These are phyloP conservation scores for Chromoteleia sp. DNA, from an alignment of 2,888 invertebrate species.

Conservation along the genomic window DNA sequence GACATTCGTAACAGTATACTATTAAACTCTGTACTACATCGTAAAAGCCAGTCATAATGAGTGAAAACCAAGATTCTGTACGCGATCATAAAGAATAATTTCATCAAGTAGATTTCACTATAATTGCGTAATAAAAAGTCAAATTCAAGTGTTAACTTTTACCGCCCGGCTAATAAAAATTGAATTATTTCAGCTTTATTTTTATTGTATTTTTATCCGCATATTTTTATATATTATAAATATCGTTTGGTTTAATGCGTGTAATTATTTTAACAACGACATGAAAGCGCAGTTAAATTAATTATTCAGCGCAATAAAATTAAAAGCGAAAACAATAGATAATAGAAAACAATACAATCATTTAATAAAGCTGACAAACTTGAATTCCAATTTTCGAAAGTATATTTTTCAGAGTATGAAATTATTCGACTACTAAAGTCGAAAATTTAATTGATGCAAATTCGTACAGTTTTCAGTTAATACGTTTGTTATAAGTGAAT, in stretches of 20 bases:
- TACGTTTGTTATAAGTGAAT: too few relatives aligned
- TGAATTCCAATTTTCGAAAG: background rate
- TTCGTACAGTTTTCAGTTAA: too few relatives aligned
- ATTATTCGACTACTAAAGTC: too few relatives aligned
- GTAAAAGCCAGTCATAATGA: slow-evolving; percentile 40
- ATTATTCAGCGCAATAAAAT: slow-evolving; percentile 11
- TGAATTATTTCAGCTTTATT: background rate
- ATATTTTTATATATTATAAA: background rate
- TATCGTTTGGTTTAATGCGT: slow-evolving; percentile 7
- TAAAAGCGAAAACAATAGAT: slow-evolving; percentile 21
- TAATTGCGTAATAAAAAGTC: slow-evolving; percentile 57
- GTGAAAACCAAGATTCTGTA: slow-evolving; percentile 42
- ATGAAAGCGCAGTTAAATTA: slow-evolving; percentile 20
- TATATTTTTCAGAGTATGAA: too few relatives aligned
- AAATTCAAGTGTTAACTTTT: slow-evolving; percentile 43
- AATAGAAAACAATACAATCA: background rate
- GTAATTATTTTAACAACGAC: slow-evolving; percentile 18
- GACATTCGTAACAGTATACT: background rate
- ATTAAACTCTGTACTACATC: slow-evolving; percentile 6
- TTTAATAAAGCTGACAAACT: background rate
- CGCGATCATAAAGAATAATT: slow-evolving; percentile 48
- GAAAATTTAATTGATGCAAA: too few relatives aligned
- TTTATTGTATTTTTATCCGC: background rate
- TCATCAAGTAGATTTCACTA: slow-evolving; percentile 53
- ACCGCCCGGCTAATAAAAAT: slow-evolving; percentile 2